A percentile compares a stretch with the other conserved stretches of the same genome.
These are phyloP conservation scores for Elgonia sp. DNA, from an alignment of 2,888 invertebrate species.

Conservation along the genomic window DNA sequence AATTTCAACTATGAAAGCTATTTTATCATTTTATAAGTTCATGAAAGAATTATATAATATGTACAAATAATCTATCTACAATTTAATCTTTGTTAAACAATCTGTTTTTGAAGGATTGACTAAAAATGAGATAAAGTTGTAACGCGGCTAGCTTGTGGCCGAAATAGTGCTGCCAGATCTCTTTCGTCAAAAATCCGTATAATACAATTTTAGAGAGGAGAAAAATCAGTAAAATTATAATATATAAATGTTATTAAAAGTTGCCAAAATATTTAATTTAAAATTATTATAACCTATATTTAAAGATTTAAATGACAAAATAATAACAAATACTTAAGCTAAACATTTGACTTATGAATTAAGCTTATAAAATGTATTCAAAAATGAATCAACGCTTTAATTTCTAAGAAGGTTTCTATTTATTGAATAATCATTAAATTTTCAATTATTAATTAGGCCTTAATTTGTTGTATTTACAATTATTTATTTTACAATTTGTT, in stretches of 20 bases:
- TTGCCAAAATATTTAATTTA: conserved; percentile 1
- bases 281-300: conserved; percentile 5
- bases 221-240: conserved; percentile 27
- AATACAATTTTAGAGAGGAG: not conserved
- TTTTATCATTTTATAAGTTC: no score
- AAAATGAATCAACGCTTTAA: not conserved
- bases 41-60: no score
- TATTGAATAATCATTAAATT: conserved; percentile 1
- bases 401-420: conserved; percentile 11
- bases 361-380: not conserved
- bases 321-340: not conserved
- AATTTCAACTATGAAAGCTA: no score
- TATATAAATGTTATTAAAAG: not conserved
- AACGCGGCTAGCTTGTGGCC: no score
- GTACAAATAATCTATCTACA: no score
- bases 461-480: not conserved
- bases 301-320: conserved; percentile 7
- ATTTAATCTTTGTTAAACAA: no score
- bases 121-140: no score
- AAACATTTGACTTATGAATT: not conserved
- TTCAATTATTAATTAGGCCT: not conserved
- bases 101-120: no score
- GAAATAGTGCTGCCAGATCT: no score
- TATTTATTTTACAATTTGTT: conserved; percentile 10
- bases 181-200: conserved; percentile 19